phyloP scores from a whole-genome alignment of 2,888 invertebrate species.

The Sclerodermus sp. region DNA sequence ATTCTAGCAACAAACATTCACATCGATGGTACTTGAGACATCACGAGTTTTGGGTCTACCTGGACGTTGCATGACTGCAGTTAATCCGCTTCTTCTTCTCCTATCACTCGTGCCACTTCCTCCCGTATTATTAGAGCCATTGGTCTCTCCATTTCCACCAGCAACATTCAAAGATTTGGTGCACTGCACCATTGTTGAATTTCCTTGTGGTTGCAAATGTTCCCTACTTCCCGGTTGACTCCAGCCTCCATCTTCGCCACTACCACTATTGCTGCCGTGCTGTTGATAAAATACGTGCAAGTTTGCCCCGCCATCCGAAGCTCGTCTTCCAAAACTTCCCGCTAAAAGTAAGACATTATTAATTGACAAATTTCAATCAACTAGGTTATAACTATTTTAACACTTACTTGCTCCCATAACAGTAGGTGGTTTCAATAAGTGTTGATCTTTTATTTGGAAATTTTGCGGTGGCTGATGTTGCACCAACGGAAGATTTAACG shows the following conservation, averaged over 20 bases:
- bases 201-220: conserved; percentile 61
- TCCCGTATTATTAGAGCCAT: conserved; percentile 49
- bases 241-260: conserved; percentile 59
- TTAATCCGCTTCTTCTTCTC: conserved; percentile 78
- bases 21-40: too few species aligned
- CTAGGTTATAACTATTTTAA: background rate
- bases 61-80: conserved; percentile 85
- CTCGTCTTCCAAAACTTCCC: conserved; percentile 84
- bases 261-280: conserved; percentile 44
- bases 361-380: too few species aligned
- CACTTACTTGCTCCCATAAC: conserved; percentile 79
- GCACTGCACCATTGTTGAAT: conserved; percentile 56
- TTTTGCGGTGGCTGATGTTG: conserved; percentile 82
- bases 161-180: conserved; percentile 54
- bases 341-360: too few species aligned
- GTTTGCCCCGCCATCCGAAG: conserved; percentile 95
- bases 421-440: conserved; percentile 89
- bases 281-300: conserved; percentile 71
- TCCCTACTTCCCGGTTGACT: conserved; percentile 64
- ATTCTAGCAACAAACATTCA: too few species aligned
- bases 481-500: conserved; percentile 79
- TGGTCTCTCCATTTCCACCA: conserved; percentile 46
- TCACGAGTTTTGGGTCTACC: conserved; percentile 60
- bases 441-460: conserved; percentile 90
- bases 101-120: conserved; percentile 63